phyloP scores from a whole-genome alignment of 2,113 vertebrate species.

The Nibea albiflora region DNA sequence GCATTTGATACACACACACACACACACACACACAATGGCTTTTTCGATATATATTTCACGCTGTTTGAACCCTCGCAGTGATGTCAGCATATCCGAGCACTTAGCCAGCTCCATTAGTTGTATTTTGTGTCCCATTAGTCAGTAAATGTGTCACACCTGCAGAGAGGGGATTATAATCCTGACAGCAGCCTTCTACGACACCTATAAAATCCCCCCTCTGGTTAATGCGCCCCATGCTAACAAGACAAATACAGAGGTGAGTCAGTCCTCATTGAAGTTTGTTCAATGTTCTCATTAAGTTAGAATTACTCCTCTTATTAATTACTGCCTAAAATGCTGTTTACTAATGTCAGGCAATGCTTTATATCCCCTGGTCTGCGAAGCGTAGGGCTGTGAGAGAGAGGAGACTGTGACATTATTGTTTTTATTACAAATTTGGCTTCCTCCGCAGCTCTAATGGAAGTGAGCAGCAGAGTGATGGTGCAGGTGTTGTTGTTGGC shows the following conservation, averaged over 20 bases:
- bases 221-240: slow-evolving; percentile 74
- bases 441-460: slow-evolving; percentile 77
- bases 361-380: slow-evolving; percentile 33
- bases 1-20: slow-evolving; percentile 45
- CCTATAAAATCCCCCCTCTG: slow-evolving; percentile 77
- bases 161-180: slow-evolving; percentile 81
- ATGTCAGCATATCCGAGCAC: slow-evolving; percentile 73
- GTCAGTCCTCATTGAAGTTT: slow-evolving; percentile 50
- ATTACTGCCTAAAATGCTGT: slow-evolving; percentile 52
- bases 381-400: slow-evolving; percentile 36
- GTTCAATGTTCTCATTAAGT: slow-evolving; percentile 58
- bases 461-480: slow-evolving; percentile 70
- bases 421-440: slow-evolving; percentile 54
- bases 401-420: slow-evolving; percentile 50
- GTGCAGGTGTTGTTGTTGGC: slow-evolving; percentile 81
- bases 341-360: slow-evolving; percentile 43
- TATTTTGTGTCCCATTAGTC: slow-evolving; percentile 79
- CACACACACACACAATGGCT: slow-evolving; percentile 43
- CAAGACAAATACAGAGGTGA: slow-evolving; percentile 76
- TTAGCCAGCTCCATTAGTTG: slow-evolving; percentile 76
- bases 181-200: slow-evolving; percentile 61
- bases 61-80: slow-evolving; percentile 56
- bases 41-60: slow-evolving; percentile 70
- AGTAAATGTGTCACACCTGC: slow-evolving; percentile 81
- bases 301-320: slow-evolving; percentile 59